Evolutionary conservation across 2,113 vertebrate species (phyloP).

Genomic region (Dermatemys mawii): DNA sequence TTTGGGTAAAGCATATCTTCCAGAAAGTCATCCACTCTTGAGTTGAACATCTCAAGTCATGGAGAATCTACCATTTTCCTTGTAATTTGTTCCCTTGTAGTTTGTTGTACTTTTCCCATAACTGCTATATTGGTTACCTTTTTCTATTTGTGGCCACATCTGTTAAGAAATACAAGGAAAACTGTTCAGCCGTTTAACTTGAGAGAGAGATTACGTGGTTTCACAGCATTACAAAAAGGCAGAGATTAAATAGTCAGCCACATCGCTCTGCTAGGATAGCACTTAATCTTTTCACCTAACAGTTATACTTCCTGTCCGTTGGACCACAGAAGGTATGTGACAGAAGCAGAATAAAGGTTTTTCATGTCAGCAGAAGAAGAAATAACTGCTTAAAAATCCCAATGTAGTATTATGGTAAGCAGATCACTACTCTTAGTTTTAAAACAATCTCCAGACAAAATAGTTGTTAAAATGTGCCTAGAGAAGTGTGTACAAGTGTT

Average conservation of each 20-base stretch:
- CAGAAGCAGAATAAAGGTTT: neutral
- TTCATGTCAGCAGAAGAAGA: neutral
- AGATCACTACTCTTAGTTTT: neutral
- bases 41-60: neutral
- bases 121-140: accelerated
- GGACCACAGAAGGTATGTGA: conserved; percentile 35
- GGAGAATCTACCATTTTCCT: neutral
- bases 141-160: neutral
- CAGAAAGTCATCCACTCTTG: neutral
- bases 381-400: neutral
- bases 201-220: neutral
- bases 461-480: neutral
- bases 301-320: conserved; percentile 64
- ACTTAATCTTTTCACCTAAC: neutral
- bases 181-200: accelerated
- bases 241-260: accelerated
- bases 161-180: neutral
- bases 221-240: neutral
- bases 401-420: accelerated
- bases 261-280: neutral
- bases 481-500: accelerated
- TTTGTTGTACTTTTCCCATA: neutral
- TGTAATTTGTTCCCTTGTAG: neutral
- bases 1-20: neutral
- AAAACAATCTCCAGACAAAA: accelerated